Evolutionary conservation across 1,140 invertebrate species (phyloP), one percentile per base, ranked within the genome.

Genomic region (Trypoxylus dichotomus): DNA sequence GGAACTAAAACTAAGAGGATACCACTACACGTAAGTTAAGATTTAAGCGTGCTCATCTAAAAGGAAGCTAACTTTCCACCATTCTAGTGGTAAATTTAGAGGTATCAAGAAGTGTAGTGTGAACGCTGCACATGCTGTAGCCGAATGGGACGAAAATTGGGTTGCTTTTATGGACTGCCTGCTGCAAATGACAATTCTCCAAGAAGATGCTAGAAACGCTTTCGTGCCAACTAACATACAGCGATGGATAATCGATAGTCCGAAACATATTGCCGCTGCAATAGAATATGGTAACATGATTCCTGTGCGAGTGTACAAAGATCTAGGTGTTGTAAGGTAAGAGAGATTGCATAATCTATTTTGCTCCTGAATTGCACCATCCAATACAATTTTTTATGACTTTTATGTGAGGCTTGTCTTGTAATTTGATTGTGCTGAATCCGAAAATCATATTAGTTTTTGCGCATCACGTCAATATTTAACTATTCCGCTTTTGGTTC

Each of bases 111-210:
- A 88, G 15, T 82, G 85, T 80, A 84, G 90, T 84, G 86, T 86
- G 1, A 87, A 87, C 79, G 89, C 87, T 43, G 77, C 72, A 0
- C 83, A 82, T 13, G 92, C 90, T 15, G 83, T 84, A 15, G 85
- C 92, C 1, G 79, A 82, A 60, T 96, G 95, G 95, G 86, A 87
- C 7, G 85, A 93, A 81, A 96, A 97, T 85, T 98, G 95, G 95
- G 91, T 96, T 0, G 91, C 95, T 0, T 98, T 97, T 85, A 91
- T 98, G 89, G 97, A 98, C 85, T 96, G 93, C 21, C 94, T 98
- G 91, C 86, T 98, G 13, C 97, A 98, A 85, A 91, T 97, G 79
- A 91, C 93, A 77, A 92, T 98, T 72, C 82, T 98, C 0, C 90
- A 90, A 29, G 86, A 90, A 11, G 93, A 95, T 80, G 92, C 92